Conservation (phyloP, 2,113 vertebrate genomes). For the Hydrolagus affinis region DNA sequence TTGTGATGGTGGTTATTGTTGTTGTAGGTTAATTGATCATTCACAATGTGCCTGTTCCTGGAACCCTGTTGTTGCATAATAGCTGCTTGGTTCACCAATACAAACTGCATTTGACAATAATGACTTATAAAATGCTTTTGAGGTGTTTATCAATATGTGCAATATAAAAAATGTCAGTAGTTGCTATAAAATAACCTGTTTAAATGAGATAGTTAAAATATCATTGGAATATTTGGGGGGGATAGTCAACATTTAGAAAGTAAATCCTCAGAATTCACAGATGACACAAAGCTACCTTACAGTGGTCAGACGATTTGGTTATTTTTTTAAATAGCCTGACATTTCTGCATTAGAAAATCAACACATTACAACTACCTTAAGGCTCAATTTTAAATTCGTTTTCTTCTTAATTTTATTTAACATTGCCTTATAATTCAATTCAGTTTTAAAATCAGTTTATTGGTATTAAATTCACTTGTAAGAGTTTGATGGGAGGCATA, state of each 20-base stretch:
- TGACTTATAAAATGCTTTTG: too few species aligned
- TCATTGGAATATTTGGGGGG: too few species aligned
- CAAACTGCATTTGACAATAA: too few species aligned
- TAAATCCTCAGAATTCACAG: background rate
- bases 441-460: background rate
- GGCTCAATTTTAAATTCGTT: conserved; percentile 19
- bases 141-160: too few species aligned
- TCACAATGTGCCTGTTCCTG: too few species aligned
- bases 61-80: too few species aligned
- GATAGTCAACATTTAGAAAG: background rate
- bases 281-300: background rate
- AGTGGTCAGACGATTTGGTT: background rate
- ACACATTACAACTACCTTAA: background rate
- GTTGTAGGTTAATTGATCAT: too few species aligned
- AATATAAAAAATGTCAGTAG: too few species aligned
- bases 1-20: too few species aligned
- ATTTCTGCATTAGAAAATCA: conserved; percentile 12
- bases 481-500: background rate
- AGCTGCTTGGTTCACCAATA: too few species aligned
- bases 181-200: too few species aligned
- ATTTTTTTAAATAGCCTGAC: background rate
- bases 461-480: background rate
- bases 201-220: too few species aligned
- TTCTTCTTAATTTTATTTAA: conserved; percentile 20
- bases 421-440: conserved; percentile 1